Base-by-base conservation (phyloP, 2,797 vertebrate genomes). In the Sebastes vulpes region DNA sequence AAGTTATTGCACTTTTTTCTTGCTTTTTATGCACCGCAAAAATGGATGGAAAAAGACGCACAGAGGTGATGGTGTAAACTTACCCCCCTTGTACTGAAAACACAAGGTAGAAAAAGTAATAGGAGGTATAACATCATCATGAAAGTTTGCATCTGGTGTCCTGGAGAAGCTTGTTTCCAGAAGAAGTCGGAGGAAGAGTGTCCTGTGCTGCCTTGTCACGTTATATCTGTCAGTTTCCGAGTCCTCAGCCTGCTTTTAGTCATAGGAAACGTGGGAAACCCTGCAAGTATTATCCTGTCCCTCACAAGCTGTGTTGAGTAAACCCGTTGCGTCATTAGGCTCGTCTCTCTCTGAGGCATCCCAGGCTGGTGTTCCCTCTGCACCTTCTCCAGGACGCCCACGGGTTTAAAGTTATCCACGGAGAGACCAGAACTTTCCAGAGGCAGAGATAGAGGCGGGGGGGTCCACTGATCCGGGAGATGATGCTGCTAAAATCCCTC, bases 321-420 rank as follows among this genome's bases (percentile, higher is more conserved):
- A 93, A 91, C 60, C 65, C 46, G 78, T 87, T 94, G 93, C 94
- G 95, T 95, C 94, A 96, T 90, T 57, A 77, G 79, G 80, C 86
- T 88, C 16, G 88, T 85, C 84, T 82, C 10, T 77, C 59, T 66
- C 5, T 4, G 75, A 89, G 81, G 77, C 88, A 90, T 89, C 70
- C 77, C 46, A 42, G 74, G 25, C 64, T 35, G 84, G 85, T 81
- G 75, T 79, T 87, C 42, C 84, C 83, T 53, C 58, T 54, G 10
- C 75, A 64, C 25, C 68, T 21, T 31, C 29, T 21, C 65, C 65
- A 26, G 77, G 77, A 77, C 82, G 79, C 85, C 88, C 86, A 82
- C 81, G 25, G 54, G 68, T 65, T 69, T 42, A 18, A 9, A 32
- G 18, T 28, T 4, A 11, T 6, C 20, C 9, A 5, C 12, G 2